Conservation (phyloP, 2,113 vertebrate genomes). For the Sapayoa aenigma region DNA sequence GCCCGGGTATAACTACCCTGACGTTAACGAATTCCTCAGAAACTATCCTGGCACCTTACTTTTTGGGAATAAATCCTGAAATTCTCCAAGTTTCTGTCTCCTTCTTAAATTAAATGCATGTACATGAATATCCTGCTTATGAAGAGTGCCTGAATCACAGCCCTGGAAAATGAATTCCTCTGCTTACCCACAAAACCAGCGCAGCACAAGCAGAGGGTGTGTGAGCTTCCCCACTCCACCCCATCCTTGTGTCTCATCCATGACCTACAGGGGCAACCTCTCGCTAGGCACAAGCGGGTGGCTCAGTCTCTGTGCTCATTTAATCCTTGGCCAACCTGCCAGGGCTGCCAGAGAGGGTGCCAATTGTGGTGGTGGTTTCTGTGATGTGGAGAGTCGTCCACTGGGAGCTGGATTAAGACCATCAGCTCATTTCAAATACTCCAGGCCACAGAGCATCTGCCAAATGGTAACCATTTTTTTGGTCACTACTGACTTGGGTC, state of each 20-base stretch:
- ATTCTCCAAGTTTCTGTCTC: rapidly evolving
- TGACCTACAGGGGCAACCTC: slow-evolving; percentile 64
- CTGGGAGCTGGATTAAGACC: slow-evolving; percentile 68
- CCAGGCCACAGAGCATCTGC: slow-evolving; percentile 65
- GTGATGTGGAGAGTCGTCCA: slow-evolving; percentile 66
- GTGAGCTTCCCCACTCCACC: slow-evolving; percentile 48
- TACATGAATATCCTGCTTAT: background rate
- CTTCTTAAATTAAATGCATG: background rate
- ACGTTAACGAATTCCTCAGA: background rate
- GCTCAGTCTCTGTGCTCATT: slow-evolving; percentile 54
- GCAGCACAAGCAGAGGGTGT: slow-evolving; percentile 52
- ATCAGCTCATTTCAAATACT: slow-evolving; percentile 62
- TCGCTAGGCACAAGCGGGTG: slow-evolving; percentile 44
- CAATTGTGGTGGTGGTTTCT: slow-evolving; percentile 71
- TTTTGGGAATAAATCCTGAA: background rate
- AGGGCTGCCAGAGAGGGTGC: slow-evolving; percentile 53
- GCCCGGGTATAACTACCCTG: background rate
- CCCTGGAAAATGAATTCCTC: slow-evolving; percentile 32
- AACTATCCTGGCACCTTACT: background rate
- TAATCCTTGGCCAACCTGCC: slow-evolving; percentile 62
- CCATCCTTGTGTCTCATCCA: slow-evolving; percentile 42
- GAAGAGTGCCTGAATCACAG: slow-evolving; percentile 21
- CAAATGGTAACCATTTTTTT: slow-evolving; percentile 49
- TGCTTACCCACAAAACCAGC: slow-evolving; percentile 57
- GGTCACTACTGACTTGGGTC: slow-evolving; percentile 52